Conservation (phyloP, 2,888 invertebrate species). For the Eilema depressum region DNA sequence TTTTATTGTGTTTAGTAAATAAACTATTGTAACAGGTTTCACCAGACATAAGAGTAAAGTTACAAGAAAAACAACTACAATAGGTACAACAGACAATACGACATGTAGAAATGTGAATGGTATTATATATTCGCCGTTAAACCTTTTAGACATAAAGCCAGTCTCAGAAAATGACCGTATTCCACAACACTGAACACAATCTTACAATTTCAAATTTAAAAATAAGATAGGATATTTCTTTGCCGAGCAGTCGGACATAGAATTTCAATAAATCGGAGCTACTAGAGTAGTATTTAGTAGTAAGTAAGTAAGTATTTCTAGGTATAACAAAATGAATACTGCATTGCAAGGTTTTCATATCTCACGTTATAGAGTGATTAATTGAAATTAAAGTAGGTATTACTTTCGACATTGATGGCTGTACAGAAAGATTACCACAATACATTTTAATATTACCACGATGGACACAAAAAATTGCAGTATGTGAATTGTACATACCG, state of each 20-base stretch:
- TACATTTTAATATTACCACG: background rate
- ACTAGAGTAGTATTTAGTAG: too few species aligned
- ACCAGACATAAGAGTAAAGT: background rate
- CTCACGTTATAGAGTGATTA: too few species aligned
- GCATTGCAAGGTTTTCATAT: too few species aligned
- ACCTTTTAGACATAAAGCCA: background rate
- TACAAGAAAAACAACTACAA: background rate
- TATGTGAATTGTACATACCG: constrained; percentile 66
- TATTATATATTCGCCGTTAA: background rate
- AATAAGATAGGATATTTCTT: constrained; percentile 1
- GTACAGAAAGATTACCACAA: background rate
- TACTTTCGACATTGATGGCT: background rate
- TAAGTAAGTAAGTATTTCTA: too few species aligned
- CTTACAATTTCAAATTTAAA: background rate
- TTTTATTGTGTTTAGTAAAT: background rate
- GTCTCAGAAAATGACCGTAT: background rate
- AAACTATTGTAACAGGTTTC: background rate
- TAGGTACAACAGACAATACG: too few species aligned
- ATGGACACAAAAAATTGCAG: too few species aligned
- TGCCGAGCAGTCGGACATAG: background rate
- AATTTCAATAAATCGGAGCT: background rate
- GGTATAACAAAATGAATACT: background rate
- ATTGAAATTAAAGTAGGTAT: too few species aligned
- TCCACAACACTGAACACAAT: background rate
- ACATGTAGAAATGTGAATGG: background rate